Evolutionary conservation across 1,140 invertebrate species (phyloP), one percentile per base, ranked within the genome.

Genomic region (Solen grandis): DNA sequence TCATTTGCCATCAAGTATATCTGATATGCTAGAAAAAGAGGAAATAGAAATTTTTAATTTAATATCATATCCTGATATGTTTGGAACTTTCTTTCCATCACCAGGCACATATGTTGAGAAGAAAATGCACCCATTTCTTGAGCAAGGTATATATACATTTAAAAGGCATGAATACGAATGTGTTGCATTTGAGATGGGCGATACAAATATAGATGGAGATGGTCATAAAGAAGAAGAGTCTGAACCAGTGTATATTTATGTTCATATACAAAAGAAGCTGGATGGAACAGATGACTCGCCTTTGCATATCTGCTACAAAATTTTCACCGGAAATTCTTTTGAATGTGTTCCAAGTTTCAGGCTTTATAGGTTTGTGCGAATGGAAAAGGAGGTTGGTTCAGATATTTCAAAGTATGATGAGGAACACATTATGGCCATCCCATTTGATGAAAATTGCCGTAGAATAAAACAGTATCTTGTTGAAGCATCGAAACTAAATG

Each of bases 401-500:
- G 70, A 74, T 29, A 22, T 74, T 8, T 14, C 38, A 1, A 19
- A 14, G 19, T 76, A 66, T 38, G 54, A 25, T 16, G 52, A 14
- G 0, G 57, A 74, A 29, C 59, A 41, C 8, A 5, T 52, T 3
- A 14, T 2, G n/a, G 16, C 54, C 41, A 16, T 79, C 27, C 46
- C 74, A 16, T 33, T 76, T 76, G 74, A 76, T 31, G 29, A 63
- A 65, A 60, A 76, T 0, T 76, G 74, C 29, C 36, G 22, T 33
- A 38, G 14, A 5, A 69, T 82, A 19, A 60, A 36, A 52, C 31
- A 60, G 16, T 22, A n/a, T n/a, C 22, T 68, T 41, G 29, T 57
- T 54, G 82, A 88, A 66, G 86, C 86, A 14, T 88, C 82, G 81
- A 59, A 82, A 36, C 41, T 88, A 1, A 66, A 75, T 27, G 84